Percentiles rank a stretch among this genome's conserved stretches.
phyloP scores from a whole-genome alignment of 2,113 vertebrate species.

The Calyptomena viridis region DNA sequence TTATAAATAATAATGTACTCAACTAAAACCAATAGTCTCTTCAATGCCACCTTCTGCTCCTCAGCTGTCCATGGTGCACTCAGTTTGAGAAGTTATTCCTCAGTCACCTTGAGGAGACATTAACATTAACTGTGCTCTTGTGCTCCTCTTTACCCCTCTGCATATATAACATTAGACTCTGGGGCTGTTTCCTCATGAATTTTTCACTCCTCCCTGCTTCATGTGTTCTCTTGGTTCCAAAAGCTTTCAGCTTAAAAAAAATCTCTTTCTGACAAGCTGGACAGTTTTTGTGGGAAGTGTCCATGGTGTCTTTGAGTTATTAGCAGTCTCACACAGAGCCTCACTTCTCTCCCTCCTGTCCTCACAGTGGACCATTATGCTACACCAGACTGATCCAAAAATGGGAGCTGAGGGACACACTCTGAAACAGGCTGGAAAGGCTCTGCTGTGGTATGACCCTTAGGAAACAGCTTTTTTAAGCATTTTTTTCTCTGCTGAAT shows the following conservation, averaged over 20 bases:
- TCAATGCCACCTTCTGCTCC: background rate
- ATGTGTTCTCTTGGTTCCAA: background rate
- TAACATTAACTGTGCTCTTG: background rate
- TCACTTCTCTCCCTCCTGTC: background rate
- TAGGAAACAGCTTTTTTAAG: background rate
- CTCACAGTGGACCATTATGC: conserved; percentile 18
- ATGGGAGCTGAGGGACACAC: background rate
- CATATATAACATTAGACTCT: background rate
- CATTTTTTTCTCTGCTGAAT: background rate
- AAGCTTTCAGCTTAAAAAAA: background rate
- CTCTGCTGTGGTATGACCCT: background rate
- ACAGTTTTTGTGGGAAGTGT: background rate
- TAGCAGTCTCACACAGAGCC: background rate
- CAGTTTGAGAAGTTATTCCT: background rate
- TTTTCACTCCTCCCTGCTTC: background rate
- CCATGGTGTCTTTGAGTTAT: background rate
- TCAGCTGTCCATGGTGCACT: background rate
- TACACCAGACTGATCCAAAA: background rate
- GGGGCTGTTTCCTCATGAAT: background rate
- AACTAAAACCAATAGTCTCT: background rate
- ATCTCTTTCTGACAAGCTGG: background rate
- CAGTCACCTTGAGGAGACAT: background rate
- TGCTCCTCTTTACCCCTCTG: background rate
- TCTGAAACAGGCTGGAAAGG: background rate
- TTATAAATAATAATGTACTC: background rate